phyloP scores from a whole-genome alignment of 2,113 vertebrate genomes.

The Gnathonemus echidnorhynchus region DNA sequence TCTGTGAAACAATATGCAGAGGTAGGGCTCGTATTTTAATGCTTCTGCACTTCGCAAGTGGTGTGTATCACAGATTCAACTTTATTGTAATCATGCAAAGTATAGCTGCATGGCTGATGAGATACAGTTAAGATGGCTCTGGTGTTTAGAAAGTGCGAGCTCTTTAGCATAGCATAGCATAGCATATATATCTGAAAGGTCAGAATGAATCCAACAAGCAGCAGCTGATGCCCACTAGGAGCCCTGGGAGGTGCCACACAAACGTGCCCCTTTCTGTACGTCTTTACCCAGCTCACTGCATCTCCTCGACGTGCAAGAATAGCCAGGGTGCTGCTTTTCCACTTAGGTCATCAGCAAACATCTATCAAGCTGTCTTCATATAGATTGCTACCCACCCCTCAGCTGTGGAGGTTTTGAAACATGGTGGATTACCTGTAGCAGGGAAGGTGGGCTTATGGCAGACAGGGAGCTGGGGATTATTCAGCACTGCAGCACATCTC shows the following conservation, averaged over 20 bases:
- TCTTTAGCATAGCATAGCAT: background rate
- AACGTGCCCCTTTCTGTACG: background rate
- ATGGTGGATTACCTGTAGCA: background rate
- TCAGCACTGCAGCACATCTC: background rate
- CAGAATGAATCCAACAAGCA: background rate
- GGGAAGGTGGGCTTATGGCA: background rate
- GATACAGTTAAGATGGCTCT: background rate
- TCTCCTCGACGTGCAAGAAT: background rate
- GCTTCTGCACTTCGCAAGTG: background rate
- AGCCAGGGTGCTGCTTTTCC: background rate
- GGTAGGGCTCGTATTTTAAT: background rate
- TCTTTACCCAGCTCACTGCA: background rate
- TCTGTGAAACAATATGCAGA: background rate
- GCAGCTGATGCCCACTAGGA: background rate
- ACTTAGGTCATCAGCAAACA: background rate
- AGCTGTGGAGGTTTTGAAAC: background rate
- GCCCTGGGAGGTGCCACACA: background rate
- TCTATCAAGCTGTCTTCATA: background rate
- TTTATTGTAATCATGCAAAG: background rate
- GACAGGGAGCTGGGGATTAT: background rate
- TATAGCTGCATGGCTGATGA: background rate
- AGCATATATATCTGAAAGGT: background rate
- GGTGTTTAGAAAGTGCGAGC: background rate
- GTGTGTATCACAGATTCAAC: background rate
- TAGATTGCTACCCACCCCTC: background rate